phyloP scores from a whole-genome alignment of 2,888 invertebrate genomes.

The Sphinx pinastri region DNA sequence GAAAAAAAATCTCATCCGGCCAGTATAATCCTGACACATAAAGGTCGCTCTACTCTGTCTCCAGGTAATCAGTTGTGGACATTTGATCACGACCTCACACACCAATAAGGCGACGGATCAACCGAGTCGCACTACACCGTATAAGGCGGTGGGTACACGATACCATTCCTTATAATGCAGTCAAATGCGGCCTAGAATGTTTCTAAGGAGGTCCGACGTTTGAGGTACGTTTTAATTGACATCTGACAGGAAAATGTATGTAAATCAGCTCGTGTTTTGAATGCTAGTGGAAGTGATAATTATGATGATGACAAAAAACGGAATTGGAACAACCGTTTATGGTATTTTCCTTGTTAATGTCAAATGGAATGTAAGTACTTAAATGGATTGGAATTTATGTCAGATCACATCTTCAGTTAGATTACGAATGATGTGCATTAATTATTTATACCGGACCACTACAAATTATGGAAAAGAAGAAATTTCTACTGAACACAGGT shows the following conservation, averaged over 20 bases:
- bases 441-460: too few relatives aligned
- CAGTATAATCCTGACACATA: slow-evolving; percentile 25
- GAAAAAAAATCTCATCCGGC: slow-evolving; percentile 15
- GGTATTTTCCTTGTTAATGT: background rate
- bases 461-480: too few relatives aligned
- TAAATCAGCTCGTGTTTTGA: slow-evolving; percentile 4
- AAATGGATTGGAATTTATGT: background rate
- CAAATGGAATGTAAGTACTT: background rate
- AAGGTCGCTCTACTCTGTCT: slow-evolving; percentile 38
- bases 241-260: slow-evolving; percentile 11
- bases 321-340: background rate
- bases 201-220: slow-evolving; percentile 2
- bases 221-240: slow-evolving; percentile 15
- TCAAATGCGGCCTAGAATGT: slow-evolving; percentile 52
- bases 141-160: slow-evolving; percentile 47
- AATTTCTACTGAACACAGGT: too few relatives aligned
- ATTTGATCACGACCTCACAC: slow-evolving; percentile 5
- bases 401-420: too few relatives aligned
- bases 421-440: too few relatives aligned
- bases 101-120: slow-evolving; percentile 53
- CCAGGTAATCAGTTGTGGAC: background rate
- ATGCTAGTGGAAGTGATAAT: background rate
- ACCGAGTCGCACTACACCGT: slow-evolving; percentile 46
- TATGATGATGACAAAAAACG: background rate
- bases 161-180: slow-evolving; percentile 48